These are phyloP conservation scores for Theretra japonica DNA, from an alignment of 2,888 invertebrate species.

Conservation along the genomic window DNA sequence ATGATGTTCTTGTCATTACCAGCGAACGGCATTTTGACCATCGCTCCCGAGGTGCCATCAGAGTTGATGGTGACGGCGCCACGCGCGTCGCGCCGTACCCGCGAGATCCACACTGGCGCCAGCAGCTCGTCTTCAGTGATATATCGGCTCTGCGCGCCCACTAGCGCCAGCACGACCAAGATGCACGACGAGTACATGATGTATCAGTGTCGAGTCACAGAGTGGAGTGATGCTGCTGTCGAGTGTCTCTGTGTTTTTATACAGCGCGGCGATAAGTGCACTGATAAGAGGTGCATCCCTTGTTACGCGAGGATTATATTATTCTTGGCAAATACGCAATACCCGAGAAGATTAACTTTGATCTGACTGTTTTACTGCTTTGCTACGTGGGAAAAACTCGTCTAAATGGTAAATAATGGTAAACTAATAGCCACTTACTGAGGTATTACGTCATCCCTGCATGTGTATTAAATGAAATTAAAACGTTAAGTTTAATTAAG, in stretches of 20 bases:
- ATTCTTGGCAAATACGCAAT: background rate
- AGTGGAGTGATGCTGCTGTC: background rate
- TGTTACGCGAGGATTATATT: too few relatives aligned
- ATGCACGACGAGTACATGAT: background rate
- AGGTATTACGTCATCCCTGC: too few relatives aligned
- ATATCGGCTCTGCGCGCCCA: slow-evolving; percentile 13
- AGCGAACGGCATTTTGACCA: slow-evolving; percentile 50
- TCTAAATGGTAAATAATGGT: too few relatives aligned
- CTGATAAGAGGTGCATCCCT: slow-evolving; percentile 6
- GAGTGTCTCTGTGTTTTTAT: background rate
- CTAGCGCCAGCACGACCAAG: slow-evolving; percentile 4
- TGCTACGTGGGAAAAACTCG: too few relatives aligned
- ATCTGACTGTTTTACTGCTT: too few relatives aligned
- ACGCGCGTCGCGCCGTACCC: slow-evolving; percentile 43
- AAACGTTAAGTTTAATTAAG: too few relatives aligned
- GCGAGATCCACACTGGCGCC: background rate
- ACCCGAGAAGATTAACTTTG: background rate
- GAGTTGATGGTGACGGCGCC: slow-evolving; percentile 47
- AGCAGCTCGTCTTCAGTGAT: background rate
- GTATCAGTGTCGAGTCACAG: slow-evolving; percentile 4
- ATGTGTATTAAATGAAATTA: too few relatives aligned
- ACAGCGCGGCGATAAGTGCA: background rate
- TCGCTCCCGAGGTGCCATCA: slow-evolving; percentile 45
- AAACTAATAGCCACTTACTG: too few relatives aligned
- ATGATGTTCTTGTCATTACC: slow-evolving; percentile 49